Base-by-base conservation (phyloP, 2,888 invertebrate species). In the Eudasyphora cyanicolor region DNA sequence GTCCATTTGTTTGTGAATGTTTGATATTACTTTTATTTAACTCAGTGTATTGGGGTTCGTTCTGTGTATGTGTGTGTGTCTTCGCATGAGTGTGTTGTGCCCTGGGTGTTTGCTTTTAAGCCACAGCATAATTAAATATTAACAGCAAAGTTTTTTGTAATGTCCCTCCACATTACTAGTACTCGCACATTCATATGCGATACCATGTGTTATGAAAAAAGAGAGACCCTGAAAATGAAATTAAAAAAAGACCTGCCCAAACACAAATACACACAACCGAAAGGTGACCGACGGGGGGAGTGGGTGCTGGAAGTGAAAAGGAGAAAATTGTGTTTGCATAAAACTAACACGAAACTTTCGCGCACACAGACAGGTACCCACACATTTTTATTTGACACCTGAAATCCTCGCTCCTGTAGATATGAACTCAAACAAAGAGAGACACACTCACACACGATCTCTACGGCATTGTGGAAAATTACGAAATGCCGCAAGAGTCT, bases 91-190 rank as follows among this genome's bases (percentile, higher is more conserved):
- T 60, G 35, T 32, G 29, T 70, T n/a, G 29, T 19, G 79, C 69
- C 14, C 78, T 54, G 45, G 32, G 57, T 12, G 57, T 73, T 73
- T 60, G 57, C n/a, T 38, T 57, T 42, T 73, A 17, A 42, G 51
- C 79, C 82, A 76, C 80, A 84, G 82, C 79, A 78, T 85, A 86
- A 87, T 87, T 87, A 86, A 86, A 76, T 86, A 87, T 87, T 85
- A 82, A 85, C 81, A 85, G 84, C 85, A 85, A n/a, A n/a, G n/a
- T 77, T 80, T 80, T 78, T 42, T 76, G 29, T 49, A 19, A 2
- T 54, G 8, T 49, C 19, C 17, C 49, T 32, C 17, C 42, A 27
- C 12, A 38, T 45, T 45, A 45, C 45, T 12, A 45, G n/a, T n/a
- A n/a, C n/a, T 49, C 5, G 27, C 8, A 69, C n/a, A 29, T 21